Base-by-base conservation (phyloP, 2,797 vertebrate genomes). In the Taeniopygia guttata region DNA sequence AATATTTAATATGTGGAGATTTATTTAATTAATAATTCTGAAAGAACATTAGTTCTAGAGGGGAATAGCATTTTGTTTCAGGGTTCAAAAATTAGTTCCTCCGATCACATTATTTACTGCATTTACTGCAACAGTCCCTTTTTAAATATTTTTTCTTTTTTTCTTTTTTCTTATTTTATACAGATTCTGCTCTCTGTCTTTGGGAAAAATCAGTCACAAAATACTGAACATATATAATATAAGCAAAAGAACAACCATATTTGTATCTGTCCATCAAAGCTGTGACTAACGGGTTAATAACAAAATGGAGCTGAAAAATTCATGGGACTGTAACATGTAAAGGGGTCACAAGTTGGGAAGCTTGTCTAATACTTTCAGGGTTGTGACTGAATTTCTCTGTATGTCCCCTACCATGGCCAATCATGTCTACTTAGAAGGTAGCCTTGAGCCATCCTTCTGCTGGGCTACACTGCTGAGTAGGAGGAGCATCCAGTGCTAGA, bases 391-490 rank as follows among this genome's bases (percentile, higher is more conserved):
- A 46, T 43, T 77, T 84, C 25, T 72, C 80, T 60, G 1, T n/a
- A 16, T 23, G 10, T 36, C 3, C 4, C 4, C 21, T 4, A 2
- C 14, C 23, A 13, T 7, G 22, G 42, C 34, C 23, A 52, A 2
- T 51, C 7, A 13, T 11, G 13, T 48, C 18, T n/a, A 38, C 27
- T n/a, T 9, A 0, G 0, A 29, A 38, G 32, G 49, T 9, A 42
- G 32, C 36, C 22, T 46, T 72, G 58, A 62, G 29, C 16, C 1
- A 0, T 49, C 16, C 17, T 40, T 8, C 20, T 77, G n/a, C 46
- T 62, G 20, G 38, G 32, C 38, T 66, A 2, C 14, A 19, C 13
- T 62, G 34, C 13, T 67, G 66, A 59, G n/a, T 7, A 32, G 30
- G 8, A 74, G 26, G 17, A 77, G 27, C 17, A 69, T 49, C 48